Base-by-base conservation (phyloP, 2,113 vertebrate species). In the Fukomys damarensis region DNA sequence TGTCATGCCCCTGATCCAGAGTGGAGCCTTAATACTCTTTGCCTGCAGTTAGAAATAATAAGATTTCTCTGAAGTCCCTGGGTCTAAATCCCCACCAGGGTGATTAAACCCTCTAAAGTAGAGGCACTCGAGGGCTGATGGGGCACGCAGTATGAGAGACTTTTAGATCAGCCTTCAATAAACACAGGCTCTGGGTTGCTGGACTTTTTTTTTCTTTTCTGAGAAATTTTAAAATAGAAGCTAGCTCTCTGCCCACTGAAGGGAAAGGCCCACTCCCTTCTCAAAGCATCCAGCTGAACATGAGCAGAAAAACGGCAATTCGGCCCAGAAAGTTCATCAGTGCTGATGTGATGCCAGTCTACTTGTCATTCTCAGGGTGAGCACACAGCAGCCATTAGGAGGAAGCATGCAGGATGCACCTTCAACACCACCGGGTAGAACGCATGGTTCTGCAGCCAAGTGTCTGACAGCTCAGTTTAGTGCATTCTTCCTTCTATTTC, bases 1-100 rank as follows among this genome's bases (percentile, higher is more conserved):
- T 92, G 96, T 93, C 98, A 95, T 96, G 97, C 88, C 97, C 97
- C 96, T 97, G 97, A 96, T 98, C 97, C 97, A 97, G 95, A 98
- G 93, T 94, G 95, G 95, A 96, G 96, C 94, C 90, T 97, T 98
- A 98, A 98, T 97, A 95, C 98, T 97, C 96, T 97, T 97, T 92
- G 97, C 97, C 98, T 98, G 97, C 97, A 98, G 98, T 98, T 98
- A 97, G 97, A 98, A 98, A 98, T 98, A 98, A 97, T 98, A 98
- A 98, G 97, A 97, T 98, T 98, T 98, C 97, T 98, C 96, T 85
- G 70, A 98, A 98, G 96, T 98, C 97, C 98, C 96, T 96, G 89
- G 91, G 97, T 96, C 98, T 97, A 98, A 98, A 98, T 98, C 97
- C 98, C 98, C 98, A 97, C 95, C 93, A 97, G 98, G 59, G 98